These are phyloP conservation scores for Sturnus vulgaris DNA, from an alignment of 2,113 vertebrate species.

Conservation along the genomic window DNA sequence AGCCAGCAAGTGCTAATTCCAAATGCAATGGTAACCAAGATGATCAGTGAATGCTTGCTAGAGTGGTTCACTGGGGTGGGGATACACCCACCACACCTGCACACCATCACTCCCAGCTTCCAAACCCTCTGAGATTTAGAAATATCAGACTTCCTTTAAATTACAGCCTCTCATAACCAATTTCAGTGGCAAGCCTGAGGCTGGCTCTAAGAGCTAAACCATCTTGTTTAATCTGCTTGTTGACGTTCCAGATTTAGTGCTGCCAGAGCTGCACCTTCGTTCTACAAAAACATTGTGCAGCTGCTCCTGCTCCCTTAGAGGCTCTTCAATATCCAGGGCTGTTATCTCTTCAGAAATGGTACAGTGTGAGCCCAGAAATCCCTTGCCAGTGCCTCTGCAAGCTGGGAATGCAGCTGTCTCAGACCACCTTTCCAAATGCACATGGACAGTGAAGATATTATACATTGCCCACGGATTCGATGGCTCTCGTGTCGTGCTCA, in stretches of 20 bases:
- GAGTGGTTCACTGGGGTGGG: background rate
- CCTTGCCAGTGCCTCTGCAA: background rate
- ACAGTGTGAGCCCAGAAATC: background rate
- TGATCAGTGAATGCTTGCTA: background rate
- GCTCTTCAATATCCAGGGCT: background rate
- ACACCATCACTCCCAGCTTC: background rate
- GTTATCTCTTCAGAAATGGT: background rate
- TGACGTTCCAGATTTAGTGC: background rate
- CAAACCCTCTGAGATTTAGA: background rate
- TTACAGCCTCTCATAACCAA: background rate
- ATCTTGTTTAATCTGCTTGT: constrained; percentile 14
- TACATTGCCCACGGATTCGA: fast-evolving
- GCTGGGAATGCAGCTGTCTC: background rate
- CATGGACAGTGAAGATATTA: background rate
- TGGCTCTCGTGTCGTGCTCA: background rate
- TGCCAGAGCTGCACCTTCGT: background rate
- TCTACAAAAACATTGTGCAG: background rate
- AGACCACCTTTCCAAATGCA: background rate
- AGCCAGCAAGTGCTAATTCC: background rate
- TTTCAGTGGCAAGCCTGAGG: background rate
- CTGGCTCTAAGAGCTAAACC: background rate
- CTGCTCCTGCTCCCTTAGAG: background rate
- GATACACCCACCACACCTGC: background rate
- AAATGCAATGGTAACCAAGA: background rate
- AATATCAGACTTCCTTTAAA: background rate